phyloP scores from a whole-genome alignment of 2,113 vertebrate species.

The Geothlypis trichas region DNA sequence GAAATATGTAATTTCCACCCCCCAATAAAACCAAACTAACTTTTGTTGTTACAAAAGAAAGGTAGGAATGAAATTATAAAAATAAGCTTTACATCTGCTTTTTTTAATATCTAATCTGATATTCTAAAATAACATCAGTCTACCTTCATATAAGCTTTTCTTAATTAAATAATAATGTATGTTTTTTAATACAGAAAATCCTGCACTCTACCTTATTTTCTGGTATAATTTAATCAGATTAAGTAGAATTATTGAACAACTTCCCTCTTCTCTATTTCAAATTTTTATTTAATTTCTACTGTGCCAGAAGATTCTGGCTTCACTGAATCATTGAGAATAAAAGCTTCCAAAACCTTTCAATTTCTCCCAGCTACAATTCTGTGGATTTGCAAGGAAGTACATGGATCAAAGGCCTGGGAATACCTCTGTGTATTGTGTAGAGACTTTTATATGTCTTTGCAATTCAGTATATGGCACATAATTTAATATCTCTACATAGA shows the following conservation, averaged over 20 bases:
- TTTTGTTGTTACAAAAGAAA: neutral
- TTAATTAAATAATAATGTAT: neutral
- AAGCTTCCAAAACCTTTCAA: neutral
- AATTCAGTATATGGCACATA: neutral
- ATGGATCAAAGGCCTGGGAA: neutral
- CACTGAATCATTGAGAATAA: neutral
- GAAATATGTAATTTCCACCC: neutral
- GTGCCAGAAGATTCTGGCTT: neutral
- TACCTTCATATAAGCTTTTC: neutral
- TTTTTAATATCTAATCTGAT: neutral
- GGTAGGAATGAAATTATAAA: neutral
- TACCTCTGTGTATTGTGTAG: neutral
- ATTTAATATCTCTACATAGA: neutral
- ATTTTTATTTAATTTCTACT: neutral
- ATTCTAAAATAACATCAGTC: neutral
- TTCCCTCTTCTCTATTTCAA: neutral
- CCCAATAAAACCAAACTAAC: neutral
- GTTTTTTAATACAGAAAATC: neutral
- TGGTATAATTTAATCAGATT: neutral
- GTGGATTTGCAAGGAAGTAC: neutral
- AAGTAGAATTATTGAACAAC: neutral
- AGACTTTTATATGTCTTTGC: neutral
- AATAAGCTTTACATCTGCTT: neutral
- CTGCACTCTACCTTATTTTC: neutral
- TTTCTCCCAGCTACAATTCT: neutral